phyloP scores from a whole-genome alignment of 2,113 vertebrate genomes.

The Crotalus viridis region DNA sequence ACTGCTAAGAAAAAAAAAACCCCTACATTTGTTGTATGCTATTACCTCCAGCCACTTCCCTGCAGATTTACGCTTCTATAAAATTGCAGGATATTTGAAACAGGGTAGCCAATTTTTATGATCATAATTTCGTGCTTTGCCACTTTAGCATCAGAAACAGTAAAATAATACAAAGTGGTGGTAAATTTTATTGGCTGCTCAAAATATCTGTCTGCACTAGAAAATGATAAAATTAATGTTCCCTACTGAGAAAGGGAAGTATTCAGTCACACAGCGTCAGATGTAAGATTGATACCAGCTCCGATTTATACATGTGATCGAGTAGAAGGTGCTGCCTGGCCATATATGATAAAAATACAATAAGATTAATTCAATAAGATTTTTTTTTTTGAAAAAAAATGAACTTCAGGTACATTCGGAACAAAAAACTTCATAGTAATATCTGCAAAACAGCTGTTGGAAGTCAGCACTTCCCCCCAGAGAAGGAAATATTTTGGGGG shows the following conservation, averaged over 20 bases:
- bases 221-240: slow-evolving; percentile 26
- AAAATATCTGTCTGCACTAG: neutral
- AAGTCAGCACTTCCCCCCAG: too few relatives aligned
- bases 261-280: neutral
- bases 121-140: neutral
- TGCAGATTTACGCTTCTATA: neutral
- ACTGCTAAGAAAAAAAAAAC: neutral
- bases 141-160: slow-evolving; percentile 17
- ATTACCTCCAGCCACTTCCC: slow-evolving; percentile 12
- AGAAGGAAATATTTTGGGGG: too few relatives aligned
- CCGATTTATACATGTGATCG: neutral
- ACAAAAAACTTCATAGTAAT: neutral
- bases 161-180: slow-evolving; percentile 8
- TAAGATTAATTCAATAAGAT: neutral
- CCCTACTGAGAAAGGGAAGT: neutral
- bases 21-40: neutral
- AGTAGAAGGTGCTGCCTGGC: neutral
- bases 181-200: neutral
- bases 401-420: neutral
- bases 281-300: neutral
- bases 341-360: neutral
- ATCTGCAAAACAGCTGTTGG: neutral
- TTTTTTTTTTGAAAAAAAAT: neutral
- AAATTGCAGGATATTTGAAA: slow-evolving; percentile 29
- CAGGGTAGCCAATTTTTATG: slow-evolving; percentile 28